phyloP scores from a whole-genome alignment of 1,140 invertebrate genomes.

The Drosophila insularis region DNA sequence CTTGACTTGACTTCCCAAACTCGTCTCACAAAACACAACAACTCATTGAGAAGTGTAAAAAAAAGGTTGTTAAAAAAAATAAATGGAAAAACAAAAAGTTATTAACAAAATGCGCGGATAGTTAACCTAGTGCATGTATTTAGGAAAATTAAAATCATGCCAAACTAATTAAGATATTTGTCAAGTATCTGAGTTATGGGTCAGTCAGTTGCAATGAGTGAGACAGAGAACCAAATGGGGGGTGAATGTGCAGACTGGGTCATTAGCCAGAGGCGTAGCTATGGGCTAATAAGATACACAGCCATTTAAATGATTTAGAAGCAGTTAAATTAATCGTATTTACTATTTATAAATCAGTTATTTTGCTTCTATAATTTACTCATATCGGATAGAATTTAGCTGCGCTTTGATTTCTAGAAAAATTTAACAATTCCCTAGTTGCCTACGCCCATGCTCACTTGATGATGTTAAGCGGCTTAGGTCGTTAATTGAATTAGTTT shows the following conservation, averaged over 20 bases:
- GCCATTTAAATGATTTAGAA: not conserved
- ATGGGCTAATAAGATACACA: not conserved
- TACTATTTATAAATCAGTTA: not conserved
- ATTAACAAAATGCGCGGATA: not conserved
- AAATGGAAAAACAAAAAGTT: conserved; percentile 10
- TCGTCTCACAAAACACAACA: conserved; percentile 25
- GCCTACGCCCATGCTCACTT: conserved; percentile 43
- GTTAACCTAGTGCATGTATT: conserved; percentile 30
- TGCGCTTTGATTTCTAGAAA: not conserved
- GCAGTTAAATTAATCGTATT: not conserved
- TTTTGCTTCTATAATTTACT: no score
- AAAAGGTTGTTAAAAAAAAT: not conserved
- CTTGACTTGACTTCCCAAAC: conserved; percentile 36
- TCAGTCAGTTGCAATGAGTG: conserved; percentile 34
- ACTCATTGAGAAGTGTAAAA: not conserved
- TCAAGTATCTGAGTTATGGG: conserved; percentile 37
- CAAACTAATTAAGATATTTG: conserved; percentile 48
- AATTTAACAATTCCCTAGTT: not conserved
- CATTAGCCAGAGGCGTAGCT: conserved; percentile 2
- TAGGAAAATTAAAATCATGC: conserved; percentile 24
- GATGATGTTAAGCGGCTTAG: conserved; percentile 75
- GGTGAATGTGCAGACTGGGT: not conserved
- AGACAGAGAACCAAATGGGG: not conserved
- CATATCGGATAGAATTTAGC: no score
- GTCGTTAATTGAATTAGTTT: conserved; percentile 80